phyloP scores from a whole-genome alignment of 1,140 invertebrate genomes.

The Drosophila guanche region DNA sequence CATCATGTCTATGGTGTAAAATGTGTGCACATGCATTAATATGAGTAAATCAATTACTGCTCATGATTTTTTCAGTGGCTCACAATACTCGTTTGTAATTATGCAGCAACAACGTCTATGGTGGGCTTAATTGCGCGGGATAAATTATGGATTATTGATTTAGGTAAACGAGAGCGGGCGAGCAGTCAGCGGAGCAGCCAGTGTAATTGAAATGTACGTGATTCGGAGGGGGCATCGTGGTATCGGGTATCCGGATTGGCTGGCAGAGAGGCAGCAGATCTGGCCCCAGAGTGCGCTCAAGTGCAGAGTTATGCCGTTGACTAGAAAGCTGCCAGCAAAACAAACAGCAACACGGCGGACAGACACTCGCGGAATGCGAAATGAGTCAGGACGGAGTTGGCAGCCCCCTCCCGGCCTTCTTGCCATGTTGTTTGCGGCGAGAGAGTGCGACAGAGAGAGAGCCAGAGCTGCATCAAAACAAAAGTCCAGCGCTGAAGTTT shows the following conservation, averaged over 20 bases:
- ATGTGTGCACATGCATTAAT: slow-evolving; percentile 9
- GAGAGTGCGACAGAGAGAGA: slow-evolving; percentile 1
- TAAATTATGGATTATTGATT: slow-evolving; percentile 62
- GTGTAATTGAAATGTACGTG: slow-evolving; percentile 58
- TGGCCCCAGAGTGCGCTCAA: slow-evolving; percentile 53
- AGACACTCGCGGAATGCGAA: slow-evolving; percentile 57
- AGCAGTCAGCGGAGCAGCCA: not conserved
- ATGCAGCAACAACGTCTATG: slow-evolving; percentile 26
- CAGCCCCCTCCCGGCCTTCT: not conserved
- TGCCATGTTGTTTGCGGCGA: slow-evolving; percentile 15
- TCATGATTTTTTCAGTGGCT: slow-evolving; percentile 48
- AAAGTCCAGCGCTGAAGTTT: slow-evolving; percentile 63
- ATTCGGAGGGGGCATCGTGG: slow-evolving; percentile 6
- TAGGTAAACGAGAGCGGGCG: not conserved
- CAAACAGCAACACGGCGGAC: slow-evolving; percentile 48
- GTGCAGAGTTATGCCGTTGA: slow-evolving; percentile 40
- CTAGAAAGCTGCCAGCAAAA: slow-evolving; percentile 40
- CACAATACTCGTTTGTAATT: slow-evolving; percentile 41
- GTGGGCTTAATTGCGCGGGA: slow-evolving; percentile 46
- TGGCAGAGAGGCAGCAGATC: not conserved
- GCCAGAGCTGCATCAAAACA: slow-evolving; percentile 42
- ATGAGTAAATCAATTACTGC: slow-evolving; percentile 36
- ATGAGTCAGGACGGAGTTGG: slow-evolving; percentile 34
- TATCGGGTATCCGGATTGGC: not conserved
- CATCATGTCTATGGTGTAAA: not conserved